Conservation (phyloP, 2,797 vertebrate species). For the Silurus lanzhouensis region DNA sequence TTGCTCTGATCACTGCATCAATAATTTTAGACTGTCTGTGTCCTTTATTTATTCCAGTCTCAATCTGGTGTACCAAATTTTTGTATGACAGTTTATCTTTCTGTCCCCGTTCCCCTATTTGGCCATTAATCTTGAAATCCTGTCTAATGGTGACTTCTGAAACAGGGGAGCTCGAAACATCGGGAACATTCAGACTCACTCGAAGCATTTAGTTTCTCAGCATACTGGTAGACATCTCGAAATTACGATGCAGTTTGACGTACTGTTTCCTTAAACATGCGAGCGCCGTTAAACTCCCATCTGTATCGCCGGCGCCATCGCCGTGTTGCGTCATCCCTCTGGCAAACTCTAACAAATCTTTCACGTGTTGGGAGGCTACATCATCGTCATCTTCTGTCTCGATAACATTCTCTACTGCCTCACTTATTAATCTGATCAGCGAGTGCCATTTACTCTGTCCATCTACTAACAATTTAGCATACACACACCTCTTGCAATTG, state of each 20-base stretch:
- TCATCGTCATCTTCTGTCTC: background rate
- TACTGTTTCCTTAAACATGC: too few relatives aligned
- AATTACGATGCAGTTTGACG: too few relatives aligned
- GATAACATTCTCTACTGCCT: too few relatives aligned
- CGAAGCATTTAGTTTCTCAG: background rate
- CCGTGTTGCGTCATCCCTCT: too few relatives aligned
- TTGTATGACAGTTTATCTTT: too few relatives aligned
- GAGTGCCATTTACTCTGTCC: too few relatives aligned
- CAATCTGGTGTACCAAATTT: too few relatives aligned
- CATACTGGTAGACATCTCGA: background rate
- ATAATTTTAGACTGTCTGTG: background rate
- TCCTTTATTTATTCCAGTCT: too few relatives aligned
- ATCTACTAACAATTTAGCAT: background rate
- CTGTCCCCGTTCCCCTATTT: constrained; percentile 17
- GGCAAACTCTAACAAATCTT: too few relatives aligned
- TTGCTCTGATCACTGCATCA: constrained; percentile 39
- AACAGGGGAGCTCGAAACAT: background rate
- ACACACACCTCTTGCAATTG: constrained; percentile 19
- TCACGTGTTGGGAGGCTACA: too few relatives aligned
- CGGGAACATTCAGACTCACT: background rate
- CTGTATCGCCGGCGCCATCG: background rate
- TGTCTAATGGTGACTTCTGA: constrained; percentile 34
- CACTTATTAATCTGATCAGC: too few relatives aligned
- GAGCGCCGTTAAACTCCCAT: background rate
- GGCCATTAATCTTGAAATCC: constrained; percentile 41